Evolutionary conservation across 1,140 invertebrate genomes (phyloP), one percentile per base, ranked within the genome.

Genomic region (Drosophila funebris): DNA sequence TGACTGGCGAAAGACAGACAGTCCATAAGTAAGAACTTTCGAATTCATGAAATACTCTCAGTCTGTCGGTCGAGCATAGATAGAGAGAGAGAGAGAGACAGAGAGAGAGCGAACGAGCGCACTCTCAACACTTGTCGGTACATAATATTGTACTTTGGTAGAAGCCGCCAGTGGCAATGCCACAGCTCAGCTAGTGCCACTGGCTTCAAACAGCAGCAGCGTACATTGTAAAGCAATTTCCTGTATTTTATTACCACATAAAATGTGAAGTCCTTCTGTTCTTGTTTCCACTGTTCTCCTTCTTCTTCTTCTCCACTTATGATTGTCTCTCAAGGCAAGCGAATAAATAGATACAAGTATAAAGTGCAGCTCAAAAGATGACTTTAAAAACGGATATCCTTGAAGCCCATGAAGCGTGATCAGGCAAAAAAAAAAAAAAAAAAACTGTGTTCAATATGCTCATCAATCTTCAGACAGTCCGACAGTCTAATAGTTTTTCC

Each of bases 201-300:
- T 57, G 64, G 39, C 71, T 70, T 31, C 36, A 57, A 56, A 54
- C 48, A 54, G 58, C 36, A 22, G 31, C 14, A 64, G 67, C 73
- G 72, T 68, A 79, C 76, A 79, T 79, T 79, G 76, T 79, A 79
- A 79, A 79, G 76, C 76, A 79, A 79, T 79, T 79, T 79, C 76
- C 76, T 79, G 74, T 76, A 79, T 79, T 79, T 79, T 77, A 79
- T 79, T 79, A 64, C 70, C 76, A 69, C 74, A 77, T 66, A 73
- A 73, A 75, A 62, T 80, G 67, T 60, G 37, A 52, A 43, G 63
- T 73, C 54, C 70, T 52, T 62, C 16, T 63, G 56, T 37, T 60
- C 6, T 29, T 57, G 24, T 13, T 24, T 4, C 43, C n/a, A n/a
- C n/a, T n/a, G n/a, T n/a, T n/a, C 18, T 2, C 33, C 16, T 18